Evolutionary conservation across 2,797 vertebrate species (phyloP), one percentile per base, ranked within the genome.

Genomic region (Triplophysa bombifrons): DNA sequence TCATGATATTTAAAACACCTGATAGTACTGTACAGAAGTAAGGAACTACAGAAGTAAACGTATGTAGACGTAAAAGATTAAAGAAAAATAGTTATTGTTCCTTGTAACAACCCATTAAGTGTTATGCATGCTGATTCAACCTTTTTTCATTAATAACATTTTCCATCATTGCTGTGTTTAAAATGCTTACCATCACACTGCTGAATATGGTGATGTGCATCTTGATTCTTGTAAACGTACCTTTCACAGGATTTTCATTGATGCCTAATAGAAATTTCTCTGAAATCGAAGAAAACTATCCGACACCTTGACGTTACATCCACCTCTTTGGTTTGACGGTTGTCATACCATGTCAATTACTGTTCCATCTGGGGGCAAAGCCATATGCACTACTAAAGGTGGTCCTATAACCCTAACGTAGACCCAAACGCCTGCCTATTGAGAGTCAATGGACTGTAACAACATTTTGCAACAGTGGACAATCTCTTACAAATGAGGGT

Each of bases 381-480:
- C 80, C 79, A 82, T 82, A 81, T 86, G 58, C 84, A 86, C 82
- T 76, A 70, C 63, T 85, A 89, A 85, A 51, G 81, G 84, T 84
- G 89, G 86, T 89, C 87, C 82, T 83, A 53, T 84, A 85, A 89
- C 84, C 83, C 77, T 86, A 90, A 90, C 89, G 91, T 91, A 91
- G 87, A 87, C 88, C 89, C 84, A 92, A 93, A 92, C 89, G 78
- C 88, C 89, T 86, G 84, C 76, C 92, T 88, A 88, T 95, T 93
- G 85, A 88, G 83, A 86, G 70, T 88, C 93, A 92, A 87, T 91
- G 89, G 90, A 83, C 89, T 93, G 93, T 91, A 88, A 90, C 76
- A 25, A 89, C 81, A 93, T 94, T 91, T 82, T 89, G 95, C 95
- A 94, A 91, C 89, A 89, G 87, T 87, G 76, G 82, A 89, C 92